Evolutionary conservation across 2,113 vertebrate species (phyloP).

Genomic region (Aplodontia rufa): DNA sequence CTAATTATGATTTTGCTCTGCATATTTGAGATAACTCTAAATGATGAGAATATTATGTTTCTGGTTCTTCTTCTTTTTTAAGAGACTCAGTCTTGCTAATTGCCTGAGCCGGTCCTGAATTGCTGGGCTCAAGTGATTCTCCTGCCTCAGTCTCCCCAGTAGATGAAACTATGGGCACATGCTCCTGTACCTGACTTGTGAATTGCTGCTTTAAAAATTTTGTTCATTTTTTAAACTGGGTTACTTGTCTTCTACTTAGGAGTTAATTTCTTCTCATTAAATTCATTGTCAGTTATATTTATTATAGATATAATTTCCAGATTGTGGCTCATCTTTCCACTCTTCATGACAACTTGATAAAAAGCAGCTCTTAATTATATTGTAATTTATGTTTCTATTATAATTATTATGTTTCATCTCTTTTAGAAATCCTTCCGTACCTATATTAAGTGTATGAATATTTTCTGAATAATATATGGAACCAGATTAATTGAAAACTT

Average conservation of each 20-base stretch:
- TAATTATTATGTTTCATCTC: neutral
- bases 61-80: neutral
- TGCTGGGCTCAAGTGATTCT: neutral
- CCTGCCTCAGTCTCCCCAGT: neutral
- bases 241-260: neutral
- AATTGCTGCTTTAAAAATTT: neutral
- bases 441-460: neutral
- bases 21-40: neutral
- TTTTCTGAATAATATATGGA: conserved; percentile 30
- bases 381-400: neutral
- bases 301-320: neutral
- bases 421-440: neutral
- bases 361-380: neutral
- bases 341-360: neutral
- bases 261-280: neutral
- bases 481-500: neutral
- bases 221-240: neutral
- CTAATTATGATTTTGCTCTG: neutral
- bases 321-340: neutral
- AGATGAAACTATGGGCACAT: neutral
- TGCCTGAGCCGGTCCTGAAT: too few relatives aligned
- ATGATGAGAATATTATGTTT: neutral
- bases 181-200: neutral
- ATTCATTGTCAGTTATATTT: conserved; percentile 6
- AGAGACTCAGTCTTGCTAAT: neutral